These are phyloP conservation scores for Montipora cactus DNA, from an alignment of 64 coral and sea anemone species.

Conservation along the genomic window DNA sequence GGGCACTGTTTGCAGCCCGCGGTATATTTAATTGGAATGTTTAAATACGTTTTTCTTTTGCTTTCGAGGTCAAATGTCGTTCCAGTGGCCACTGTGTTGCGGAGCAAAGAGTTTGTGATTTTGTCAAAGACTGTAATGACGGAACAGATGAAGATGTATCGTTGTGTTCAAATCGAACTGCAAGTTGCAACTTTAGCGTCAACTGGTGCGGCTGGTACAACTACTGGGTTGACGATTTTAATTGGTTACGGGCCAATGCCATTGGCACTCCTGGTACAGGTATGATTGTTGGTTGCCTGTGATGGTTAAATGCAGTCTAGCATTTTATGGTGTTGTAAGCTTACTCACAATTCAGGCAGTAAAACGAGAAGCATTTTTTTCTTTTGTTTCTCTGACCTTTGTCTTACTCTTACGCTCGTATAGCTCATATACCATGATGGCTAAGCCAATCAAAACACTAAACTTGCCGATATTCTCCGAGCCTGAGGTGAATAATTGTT, in stretches of 20 bases:
- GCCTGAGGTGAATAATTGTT: too few species aligned
- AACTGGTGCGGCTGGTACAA: slow-evolving; percentile 75
- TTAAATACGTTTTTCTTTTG: background rate
- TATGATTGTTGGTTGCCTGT: background rate
- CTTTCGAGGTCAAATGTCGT: slow-evolving; percentile 67
- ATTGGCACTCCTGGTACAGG: slow-evolving; percentile 74
- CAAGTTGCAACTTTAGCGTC: slow-evolving; percentile 80
- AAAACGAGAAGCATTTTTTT: too few species aligned
- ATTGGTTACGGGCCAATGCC: slow-evolving; percentile 62
- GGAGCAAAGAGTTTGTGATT: slow-evolving; percentile 81
- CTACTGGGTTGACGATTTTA: slow-evolving; percentile 73
- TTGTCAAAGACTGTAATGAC: slow-evolving; percentile 80
- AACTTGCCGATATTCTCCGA: too few species aligned
- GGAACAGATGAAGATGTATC: slow-evolving; percentile 55
- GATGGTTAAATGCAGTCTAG: background rate
- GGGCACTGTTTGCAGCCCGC: too few species aligned
- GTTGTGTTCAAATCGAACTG: slow-evolving; percentile 66
- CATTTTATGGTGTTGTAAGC: too few species aligned
- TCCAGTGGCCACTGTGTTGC: slow-evolving; percentile 78
- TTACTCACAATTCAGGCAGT: too few species aligned
- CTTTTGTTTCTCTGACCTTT: too few species aligned
- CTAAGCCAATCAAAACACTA: too few species aligned
- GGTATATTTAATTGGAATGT: background rate
- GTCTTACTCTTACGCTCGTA: too few species aligned
- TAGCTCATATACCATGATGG: too few species aligned